Conservation (phyloP, 2,113 vertebrate genomes). For the Polypterus senegalus region DNA sequence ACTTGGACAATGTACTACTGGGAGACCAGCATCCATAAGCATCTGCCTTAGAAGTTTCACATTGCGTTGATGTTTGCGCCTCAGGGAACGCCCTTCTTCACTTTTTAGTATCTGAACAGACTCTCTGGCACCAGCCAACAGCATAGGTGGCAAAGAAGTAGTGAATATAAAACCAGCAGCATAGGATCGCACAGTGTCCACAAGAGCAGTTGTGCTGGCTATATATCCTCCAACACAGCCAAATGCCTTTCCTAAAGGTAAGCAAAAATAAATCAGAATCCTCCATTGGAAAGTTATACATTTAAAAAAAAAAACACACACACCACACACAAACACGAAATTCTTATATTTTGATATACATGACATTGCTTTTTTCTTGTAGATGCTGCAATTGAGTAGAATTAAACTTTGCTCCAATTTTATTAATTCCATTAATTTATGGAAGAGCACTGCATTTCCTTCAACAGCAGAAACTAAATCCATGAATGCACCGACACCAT, state of each 20-base stretch:
- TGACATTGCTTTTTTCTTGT: too few relatives aligned
- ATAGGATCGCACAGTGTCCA: slow-evolving; percentile 84
- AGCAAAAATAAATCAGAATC: not conserved
- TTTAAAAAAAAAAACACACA: too few relatives aligned
- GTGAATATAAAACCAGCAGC: slow-evolving; percentile 95
- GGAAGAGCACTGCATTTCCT: too few relatives aligned
- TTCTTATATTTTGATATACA: not conserved
- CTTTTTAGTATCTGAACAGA: slow-evolving; percentile 76
- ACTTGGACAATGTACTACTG: slow-evolving; percentile 87
- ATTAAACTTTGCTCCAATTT: too few relatives aligned
- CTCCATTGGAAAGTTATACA: not conserved
- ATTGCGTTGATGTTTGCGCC: slow-evolving; percentile 85
- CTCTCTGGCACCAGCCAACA: slow-evolving; percentile 72
- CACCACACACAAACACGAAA: too few relatives aligned
- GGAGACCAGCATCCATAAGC: slow-evolving; percentile 89
- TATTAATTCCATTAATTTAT: too few relatives aligned
- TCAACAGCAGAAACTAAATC: too few relatives aligned
- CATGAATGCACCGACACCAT: too few relatives aligned
- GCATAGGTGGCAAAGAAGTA: slow-evolving; percentile 89
- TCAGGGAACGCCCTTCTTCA: slow-evolving; percentile 60
- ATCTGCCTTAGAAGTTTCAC: slow-evolving; percentile 90
- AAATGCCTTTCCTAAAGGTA: slow-evolving; percentile 79
- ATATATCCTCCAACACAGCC: slow-evolving; percentile 92
- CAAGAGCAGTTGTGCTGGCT: slow-evolving; percentile 67
- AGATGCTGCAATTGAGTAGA: too few relatives aligned